phyloP scores from a whole-genome alignment of 2,888 invertebrate genomes.

The Agrochola macilenta region DNA sequence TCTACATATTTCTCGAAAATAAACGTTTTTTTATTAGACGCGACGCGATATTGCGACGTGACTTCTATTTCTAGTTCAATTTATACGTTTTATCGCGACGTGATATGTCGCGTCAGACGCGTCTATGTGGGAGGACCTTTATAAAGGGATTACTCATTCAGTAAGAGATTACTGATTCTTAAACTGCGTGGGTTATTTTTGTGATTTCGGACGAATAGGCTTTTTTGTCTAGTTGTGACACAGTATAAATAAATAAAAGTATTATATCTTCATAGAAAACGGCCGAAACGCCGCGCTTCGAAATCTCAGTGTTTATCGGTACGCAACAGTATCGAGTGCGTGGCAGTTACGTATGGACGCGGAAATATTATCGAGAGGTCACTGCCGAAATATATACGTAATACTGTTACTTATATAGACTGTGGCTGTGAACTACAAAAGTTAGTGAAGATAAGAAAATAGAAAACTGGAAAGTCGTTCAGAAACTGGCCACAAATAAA shows the following conservation, averaged over 20 bases:
- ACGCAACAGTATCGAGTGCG: too few relatives aligned
- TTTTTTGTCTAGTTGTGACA: not conserved
- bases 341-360: too few relatives aligned
- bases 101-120: conserved; percentile 1
- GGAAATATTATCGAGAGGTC: too few relatives aligned
- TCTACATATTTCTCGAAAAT: not conserved
- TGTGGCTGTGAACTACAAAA: not conserved
- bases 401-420: too few relatives aligned
- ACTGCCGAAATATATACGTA: too few relatives aligned
- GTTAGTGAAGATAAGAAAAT: not conserved
- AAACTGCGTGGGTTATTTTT: not conserved
- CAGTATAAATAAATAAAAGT: too few relatives aligned
- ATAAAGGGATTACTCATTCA: not conserved
- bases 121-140: not conserved
- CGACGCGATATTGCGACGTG: not conserved
- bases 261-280: too few relatives aligned
- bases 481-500: conserved; percentile 8
- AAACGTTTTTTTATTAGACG: not conserved
- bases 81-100: too few relatives aligned
- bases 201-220: too few relatives aligned
- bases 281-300: too few relatives aligned
- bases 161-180: not conserved
- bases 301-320: too few relatives aligned
- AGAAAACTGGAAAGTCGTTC: not conserved
- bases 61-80: conserved; percentile 7